Evolutionary conservation across 2,113 vertebrate species (phyloP).

Genomic region (Mystacornis crossleyi): DNA sequence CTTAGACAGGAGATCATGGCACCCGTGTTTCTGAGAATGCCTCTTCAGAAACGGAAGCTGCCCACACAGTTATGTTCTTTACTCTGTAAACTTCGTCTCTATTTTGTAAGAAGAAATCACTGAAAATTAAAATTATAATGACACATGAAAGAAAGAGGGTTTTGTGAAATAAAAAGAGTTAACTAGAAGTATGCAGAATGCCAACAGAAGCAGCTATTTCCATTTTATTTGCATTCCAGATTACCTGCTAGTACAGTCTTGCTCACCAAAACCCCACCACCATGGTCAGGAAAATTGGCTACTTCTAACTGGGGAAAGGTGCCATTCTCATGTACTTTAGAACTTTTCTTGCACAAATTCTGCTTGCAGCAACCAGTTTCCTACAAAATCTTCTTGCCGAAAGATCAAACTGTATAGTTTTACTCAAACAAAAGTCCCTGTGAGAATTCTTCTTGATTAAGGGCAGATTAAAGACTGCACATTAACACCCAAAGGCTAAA

Average conservation of each 20-base stretch:
- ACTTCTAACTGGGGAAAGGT: background rate
- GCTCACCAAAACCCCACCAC: background rate
- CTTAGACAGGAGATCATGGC: background rate
- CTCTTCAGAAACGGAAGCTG: background rate
- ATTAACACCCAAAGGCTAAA: background rate
- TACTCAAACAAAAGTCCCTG: background rate
- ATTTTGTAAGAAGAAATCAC: background rate
- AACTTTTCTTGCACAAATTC: background rate
- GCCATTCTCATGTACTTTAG: background rate
- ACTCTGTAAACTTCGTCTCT: background rate
- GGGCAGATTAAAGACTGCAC: background rate
- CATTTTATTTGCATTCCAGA: background rate
- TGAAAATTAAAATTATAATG: background rate
- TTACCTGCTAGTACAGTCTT: background rate
- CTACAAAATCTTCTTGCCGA: background rate
- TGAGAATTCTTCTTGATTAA: background rate
- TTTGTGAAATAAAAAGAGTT: background rate
- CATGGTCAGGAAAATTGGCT: background rate
- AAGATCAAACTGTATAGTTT: background rate
- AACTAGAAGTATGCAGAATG: background rate
- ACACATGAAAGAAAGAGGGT: rapidly evolving
- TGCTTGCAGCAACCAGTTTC: background rate
- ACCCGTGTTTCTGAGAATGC: background rate
- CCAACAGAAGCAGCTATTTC: background rate
- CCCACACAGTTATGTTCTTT: background rate